phyloP scores from a whole-genome alignment of 2,113 vertebrate genomes.

The Halichoeres trimaculatus region DNA sequence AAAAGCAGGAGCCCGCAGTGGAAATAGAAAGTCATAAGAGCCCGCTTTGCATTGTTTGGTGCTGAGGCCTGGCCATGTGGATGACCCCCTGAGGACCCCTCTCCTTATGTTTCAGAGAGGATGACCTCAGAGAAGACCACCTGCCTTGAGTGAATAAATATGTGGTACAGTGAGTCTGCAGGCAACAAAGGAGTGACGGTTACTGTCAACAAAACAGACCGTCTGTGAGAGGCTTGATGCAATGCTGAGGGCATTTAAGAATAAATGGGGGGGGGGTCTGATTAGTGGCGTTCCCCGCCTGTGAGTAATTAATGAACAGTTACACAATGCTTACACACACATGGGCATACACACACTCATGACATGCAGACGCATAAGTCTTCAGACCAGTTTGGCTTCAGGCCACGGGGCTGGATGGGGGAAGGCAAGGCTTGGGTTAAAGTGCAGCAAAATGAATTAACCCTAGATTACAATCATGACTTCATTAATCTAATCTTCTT shows the following conservation, averaged over 20 bases:
- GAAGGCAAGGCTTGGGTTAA: constrained; percentile 35
- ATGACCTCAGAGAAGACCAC: constrained; percentile 76
- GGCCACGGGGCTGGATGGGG: constrained; percentile 23
- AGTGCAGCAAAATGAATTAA: constrained; percentile 72
- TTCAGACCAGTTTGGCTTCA: constrained; percentile 44
- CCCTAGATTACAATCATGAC: constrained; percentile 76
- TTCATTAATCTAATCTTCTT: constrained; percentile 77
- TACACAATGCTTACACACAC: constrained; percentile 48
- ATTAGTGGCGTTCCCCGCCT: constrained; percentile 55
- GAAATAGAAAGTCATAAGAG: constrained; percentile 48
- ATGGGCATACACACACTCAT: constrained; percentile 42
- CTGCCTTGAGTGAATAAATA: constrained; percentile 69
- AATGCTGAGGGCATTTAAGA: constrained; percentile 45
- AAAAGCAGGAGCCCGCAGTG: constrained; percentile 1
- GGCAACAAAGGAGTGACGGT: constrained; percentile 71
- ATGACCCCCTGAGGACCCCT: constrained; percentile 41
- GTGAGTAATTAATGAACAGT: constrained; percentile 64
- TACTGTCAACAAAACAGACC: constrained; percentile 65
- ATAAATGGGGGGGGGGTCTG: constrained; percentile 65
- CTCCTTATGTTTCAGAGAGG: constrained; percentile 61
- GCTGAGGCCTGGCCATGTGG: constrained; percentile 26
- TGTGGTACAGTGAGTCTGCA: constrained; percentile 60
- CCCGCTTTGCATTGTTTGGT: constrained; percentile 38
- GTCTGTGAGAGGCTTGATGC: constrained; percentile 26
- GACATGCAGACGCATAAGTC: constrained; percentile 30